Base-by-base conservation (phyloP, 2,113 vertebrate species). In the Grammomys dolichurus region DNA sequence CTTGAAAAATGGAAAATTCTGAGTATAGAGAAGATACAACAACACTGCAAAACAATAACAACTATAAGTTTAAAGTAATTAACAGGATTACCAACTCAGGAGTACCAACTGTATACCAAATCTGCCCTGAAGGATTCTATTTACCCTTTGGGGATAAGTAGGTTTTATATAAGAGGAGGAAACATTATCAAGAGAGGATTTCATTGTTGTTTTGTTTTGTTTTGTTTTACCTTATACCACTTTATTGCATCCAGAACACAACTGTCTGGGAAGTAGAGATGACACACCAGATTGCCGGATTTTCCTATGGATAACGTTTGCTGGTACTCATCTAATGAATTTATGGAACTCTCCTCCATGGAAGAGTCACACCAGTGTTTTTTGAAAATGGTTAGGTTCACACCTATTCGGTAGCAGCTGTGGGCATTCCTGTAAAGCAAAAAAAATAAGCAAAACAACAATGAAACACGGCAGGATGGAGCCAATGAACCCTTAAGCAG, bases 211-310 rank as follows among this genome's bases (percentile, higher is more conserved):
- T 51, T 31, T 51, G 7, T 26, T 46, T 72, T 36, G 31, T 56
- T 48, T 69, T 84, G 69, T 95, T 95, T 96, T 97, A 97, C 97
- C 97, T 98, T 98, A 76, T 97, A 97, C 97, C 97, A 98, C 40
- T 65, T 95, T 46, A 96, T 12, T 8, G 87, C 76, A 76, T 80
- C 70, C 73, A 97, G 54, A 89, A 73, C 5, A 78, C 33, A 97
- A 10, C 78, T 97, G 36, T 94, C 72, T 0, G 97, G 97, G 40
- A 98, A 98, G n/a, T 94, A 7, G 63, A 97, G 63, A 48, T 93
- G 56, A 56, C 97, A 98, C 0, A 1, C 54, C 58, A 98, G 89
- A 13, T 43, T 90, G 17, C 6, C 87, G 19, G 87, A 75, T 51
- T 51, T 80, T n/a, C 97, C 96, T 2, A 76, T 4, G 6, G 69